phyloP scores from a whole-genome alignment of 2,113 vertebrate species.

The Phalacrocorax pelagicus region DNA sequence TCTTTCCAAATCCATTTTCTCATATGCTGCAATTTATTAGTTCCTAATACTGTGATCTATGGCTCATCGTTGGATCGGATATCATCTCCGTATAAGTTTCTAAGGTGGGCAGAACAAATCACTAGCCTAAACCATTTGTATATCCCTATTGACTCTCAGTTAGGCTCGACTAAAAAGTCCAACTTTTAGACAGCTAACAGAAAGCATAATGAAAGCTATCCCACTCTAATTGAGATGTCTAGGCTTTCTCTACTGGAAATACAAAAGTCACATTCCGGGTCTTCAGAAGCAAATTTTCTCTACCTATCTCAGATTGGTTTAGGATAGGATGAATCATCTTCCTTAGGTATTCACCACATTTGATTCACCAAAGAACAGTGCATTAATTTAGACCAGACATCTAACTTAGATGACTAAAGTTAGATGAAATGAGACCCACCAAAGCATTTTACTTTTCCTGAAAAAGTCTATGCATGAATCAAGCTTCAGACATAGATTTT shows the following conservation, averaged over 20 bases:
- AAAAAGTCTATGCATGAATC: not conserved
- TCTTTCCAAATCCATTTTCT: not conserved
- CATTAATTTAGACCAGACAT: not conserved
- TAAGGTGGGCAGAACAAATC: not conserved
- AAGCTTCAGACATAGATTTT: not conserved
- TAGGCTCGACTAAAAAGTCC: not conserved
- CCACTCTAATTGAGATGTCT: not conserved
- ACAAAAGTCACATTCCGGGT: not conserved
- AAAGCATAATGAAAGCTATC: not conserved
- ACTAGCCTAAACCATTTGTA: not conserved
- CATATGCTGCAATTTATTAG: not conserved
- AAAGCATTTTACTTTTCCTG: not conserved
- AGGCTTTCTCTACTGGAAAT: not conserved
- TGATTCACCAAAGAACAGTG: not conserved
- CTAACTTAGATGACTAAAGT: not conserved
- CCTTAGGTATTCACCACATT: not conserved
- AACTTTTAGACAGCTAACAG: not conserved
- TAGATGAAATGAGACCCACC: not conserved
- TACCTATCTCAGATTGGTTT: not conserved
- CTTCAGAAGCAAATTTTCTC: not conserved
- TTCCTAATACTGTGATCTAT: not conserved
- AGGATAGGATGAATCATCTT: not conserved
- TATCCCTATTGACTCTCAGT: not conserved
- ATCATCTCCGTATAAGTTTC: not conserved
- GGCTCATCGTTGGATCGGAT: not conserved